Evolutionary conservation across 2,888 invertebrate genomes (phyloP).

Genomic region (Andrena haemorrhoa): DNA sequence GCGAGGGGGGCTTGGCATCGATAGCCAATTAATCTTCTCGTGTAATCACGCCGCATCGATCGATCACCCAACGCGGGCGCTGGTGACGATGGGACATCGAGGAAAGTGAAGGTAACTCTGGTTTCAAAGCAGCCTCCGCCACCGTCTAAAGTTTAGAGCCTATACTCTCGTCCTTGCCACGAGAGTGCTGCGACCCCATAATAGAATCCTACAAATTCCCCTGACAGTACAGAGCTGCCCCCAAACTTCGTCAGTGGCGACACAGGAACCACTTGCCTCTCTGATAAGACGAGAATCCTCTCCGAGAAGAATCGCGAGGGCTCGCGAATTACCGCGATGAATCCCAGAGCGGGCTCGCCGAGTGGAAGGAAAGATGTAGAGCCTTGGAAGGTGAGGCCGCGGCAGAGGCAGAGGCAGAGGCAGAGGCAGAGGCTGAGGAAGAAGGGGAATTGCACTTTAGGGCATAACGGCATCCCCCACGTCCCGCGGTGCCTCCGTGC

Average conservation of each 20-base stretch:
- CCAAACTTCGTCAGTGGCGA: no score
- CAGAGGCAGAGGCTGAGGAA: conserved; percentile 11
- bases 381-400: not conserved
- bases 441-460: conserved; percentile 79
- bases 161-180: no score
- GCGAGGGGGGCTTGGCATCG: conserved; percentile 43
- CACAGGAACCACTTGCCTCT: no score
- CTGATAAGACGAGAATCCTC: no score
- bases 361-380: not conserved
- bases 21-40: conserved; percentile 53
- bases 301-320: no score
- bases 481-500: conserved; percentile 67
- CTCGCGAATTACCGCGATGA: not conserved
- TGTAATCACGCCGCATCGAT: conserved; percentile 47
- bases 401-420: conserved; percentile 25
- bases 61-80: conserved; percentile 32
- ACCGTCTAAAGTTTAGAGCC: no score
- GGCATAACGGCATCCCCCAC: conserved; percentile 81
- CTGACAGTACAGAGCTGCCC: no score
- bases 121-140: no score
- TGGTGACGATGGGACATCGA: conserved; percentile 18
- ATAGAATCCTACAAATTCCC: no score
- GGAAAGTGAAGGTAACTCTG: conserved; percentile 44
- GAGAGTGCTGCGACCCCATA: no score
- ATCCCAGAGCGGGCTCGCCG: not conserved